Evolutionary conservation across 1,140 invertebrate genomes (phyloP).

Genomic region (Atta texana): DNA sequence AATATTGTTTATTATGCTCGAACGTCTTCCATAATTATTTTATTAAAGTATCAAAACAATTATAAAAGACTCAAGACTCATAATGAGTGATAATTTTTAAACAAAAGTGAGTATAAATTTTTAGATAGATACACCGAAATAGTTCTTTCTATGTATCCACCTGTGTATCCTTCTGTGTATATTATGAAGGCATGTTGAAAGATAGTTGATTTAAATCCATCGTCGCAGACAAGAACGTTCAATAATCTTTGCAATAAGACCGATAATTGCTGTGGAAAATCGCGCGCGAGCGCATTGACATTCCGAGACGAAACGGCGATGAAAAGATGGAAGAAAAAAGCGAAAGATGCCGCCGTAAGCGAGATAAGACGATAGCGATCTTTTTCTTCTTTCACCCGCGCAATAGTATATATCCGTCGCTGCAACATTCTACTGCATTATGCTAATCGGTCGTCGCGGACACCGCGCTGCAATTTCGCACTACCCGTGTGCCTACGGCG

Average conservation of each 20-base stretch:
- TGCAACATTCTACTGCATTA: slow-evolving; percentile 46
- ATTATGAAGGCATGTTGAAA: not conserved
- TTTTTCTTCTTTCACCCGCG: slow-evolving; percentile 23
- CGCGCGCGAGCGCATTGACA: not conserved
- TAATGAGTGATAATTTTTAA: no score
- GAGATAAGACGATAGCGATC: slow-evolving; percentile 7
- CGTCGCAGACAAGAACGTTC: not conserved
- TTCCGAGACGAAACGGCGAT: not conserved
- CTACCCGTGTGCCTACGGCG: slow-evolving; percentile 1
- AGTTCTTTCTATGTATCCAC: no score
- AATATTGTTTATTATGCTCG: no score
- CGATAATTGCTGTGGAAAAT: slow-evolving; percentile 2
- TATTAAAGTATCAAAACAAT: no score
- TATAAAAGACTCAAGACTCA: no score
- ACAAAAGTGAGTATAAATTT: no score
- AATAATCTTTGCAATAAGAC: not conserved
- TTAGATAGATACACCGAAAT: no score
- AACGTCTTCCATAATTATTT: no score
- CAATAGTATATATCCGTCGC: slow-evolving; percentile 5
- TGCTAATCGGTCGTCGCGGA: slow-evolving; percentile 55
- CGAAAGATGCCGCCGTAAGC: not conserved
- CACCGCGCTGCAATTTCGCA: slow-evolving; percentile 55
- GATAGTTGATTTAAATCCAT: slow-evolving; percentile 13
- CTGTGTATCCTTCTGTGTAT: not conserved
- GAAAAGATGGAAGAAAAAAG: slow-evolving; percentile 27